Percentiles rank a stretch among this genome's conserved stretches.
Conservation (phyloP, 2,113 vertebrate genomes). For the Coturnix japonica region DNA sequence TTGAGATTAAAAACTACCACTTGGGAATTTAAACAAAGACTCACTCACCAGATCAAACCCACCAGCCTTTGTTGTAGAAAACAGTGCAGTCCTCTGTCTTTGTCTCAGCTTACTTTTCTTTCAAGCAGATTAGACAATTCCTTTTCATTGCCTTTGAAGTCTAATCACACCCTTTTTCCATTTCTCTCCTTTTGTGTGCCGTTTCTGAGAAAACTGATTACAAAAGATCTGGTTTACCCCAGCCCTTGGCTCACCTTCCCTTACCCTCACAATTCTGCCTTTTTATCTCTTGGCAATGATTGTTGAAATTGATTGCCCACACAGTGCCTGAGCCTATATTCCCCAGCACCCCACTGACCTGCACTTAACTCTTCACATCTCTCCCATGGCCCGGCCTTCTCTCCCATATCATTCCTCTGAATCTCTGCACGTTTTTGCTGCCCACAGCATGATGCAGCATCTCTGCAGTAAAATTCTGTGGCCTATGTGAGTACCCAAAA, state of each 20-base stretch:
- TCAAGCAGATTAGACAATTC: neutral
- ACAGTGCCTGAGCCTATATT: neutral
- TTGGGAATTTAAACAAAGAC: neutral
- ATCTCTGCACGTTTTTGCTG: neutral
- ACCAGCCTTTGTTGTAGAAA: conserved; percentile 8
- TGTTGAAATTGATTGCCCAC: neutral
- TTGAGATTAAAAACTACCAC: conserved; percentile 21
- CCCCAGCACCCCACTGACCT: neutral
- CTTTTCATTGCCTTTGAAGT: conserved; percentile 21
- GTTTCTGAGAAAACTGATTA: neutral
- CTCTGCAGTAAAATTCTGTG: neutral
- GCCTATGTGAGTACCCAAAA: neutral
- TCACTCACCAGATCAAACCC: neutral
- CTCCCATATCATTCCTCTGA: neutral
- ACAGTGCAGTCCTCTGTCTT: conserved; percentile 21
- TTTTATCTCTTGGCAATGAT: conserved; percentile 7
- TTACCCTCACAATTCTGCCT: neutral
- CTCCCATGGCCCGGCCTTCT: neutral
- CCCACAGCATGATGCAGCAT: neutral
- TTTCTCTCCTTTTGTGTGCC: neutral
- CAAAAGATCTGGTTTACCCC: neutral
- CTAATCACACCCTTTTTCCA: conserved; percentile 11
- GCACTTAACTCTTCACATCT: neutral
- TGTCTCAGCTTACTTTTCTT: conserved; percentile 31
- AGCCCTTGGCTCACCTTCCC: neutral